phyloP scores from a whole-genome alignment of 2,797 vertebrate species.

The Chelonia mydas region DNA sequence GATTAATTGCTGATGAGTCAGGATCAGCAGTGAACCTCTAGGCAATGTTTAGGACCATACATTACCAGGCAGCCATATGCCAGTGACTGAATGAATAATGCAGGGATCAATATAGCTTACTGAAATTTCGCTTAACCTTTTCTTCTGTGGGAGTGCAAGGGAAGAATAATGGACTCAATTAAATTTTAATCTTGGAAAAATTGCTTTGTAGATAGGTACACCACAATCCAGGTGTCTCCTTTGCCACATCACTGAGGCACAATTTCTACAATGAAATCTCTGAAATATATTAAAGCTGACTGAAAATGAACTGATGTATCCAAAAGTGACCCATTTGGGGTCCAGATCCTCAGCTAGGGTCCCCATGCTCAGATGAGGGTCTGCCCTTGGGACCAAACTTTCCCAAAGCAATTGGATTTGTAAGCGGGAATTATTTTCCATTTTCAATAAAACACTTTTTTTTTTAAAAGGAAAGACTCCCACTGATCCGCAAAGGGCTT shows the following conservation, averaged over 20 bases:
- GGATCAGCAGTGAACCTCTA: conserved; percentile 32
- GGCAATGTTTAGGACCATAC: conserved; percentile 70
- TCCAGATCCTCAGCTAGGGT: neutral
- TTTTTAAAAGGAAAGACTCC: neutral
- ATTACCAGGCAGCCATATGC: conserved; percentile 78
- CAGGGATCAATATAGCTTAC: conserved; percentile 76
- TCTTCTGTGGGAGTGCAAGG: conserved; percentile 66
- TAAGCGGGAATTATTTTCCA: neutral
- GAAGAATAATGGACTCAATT: conserved; percentile 82
- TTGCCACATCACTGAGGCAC: conserved; percentile 32
- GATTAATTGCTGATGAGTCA: conserved; percentile 44
- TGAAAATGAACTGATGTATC: neutral
- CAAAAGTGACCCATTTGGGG: conserved; percentile 18
- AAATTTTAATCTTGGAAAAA: conserved; percentile 79
- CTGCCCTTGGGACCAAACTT: neutral
- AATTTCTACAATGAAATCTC: conserved; percentile 14
- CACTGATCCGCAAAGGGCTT: neutral
- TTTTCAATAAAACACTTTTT: neutral
- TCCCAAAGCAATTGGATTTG: neutral
- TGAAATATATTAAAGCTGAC: conserved; percentile 14
- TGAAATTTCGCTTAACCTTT: conserved; percentile 83
- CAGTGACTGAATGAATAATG: conserved; percentile 78
- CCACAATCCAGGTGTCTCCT: conserved; percentile 17
- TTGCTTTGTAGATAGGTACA: conserved; percentile 63
- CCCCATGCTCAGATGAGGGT: neutral